phyloP scores from a whole-genome alignment of 2,113 vertebrate genomes.

The Campylorhamphus procurvoides region DNA sequence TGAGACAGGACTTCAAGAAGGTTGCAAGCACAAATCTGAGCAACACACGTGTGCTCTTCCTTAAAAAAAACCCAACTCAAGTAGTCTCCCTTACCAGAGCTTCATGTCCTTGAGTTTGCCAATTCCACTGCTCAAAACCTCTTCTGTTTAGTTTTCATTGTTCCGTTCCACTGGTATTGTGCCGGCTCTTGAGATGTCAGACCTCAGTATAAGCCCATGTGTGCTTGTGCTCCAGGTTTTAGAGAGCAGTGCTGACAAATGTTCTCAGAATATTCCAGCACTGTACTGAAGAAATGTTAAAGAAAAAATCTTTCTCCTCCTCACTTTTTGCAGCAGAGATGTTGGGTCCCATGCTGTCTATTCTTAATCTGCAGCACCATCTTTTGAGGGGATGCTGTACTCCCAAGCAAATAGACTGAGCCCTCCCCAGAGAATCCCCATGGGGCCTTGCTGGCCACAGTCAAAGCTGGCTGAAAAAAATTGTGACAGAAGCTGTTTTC shows the following conservation, averaged over 20 bases:
- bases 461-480: neutral
- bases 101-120: neutral
- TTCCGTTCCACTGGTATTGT: neutral
- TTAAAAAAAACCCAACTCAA: neutral
- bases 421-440: neutral
- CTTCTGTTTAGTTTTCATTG: neutral
- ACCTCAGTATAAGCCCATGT: neutral
- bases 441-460: neutral
- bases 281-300: neutral
- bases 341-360: neutral
- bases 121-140: neutral
- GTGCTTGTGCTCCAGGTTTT: neutral
- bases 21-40: neutral
- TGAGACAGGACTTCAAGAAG: neutral
- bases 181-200: neutral
- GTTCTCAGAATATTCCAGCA: neutral
- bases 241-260: neutral
- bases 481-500: slow-evolving; percentile 34
- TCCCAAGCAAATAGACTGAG: slow-evolving; percentile 17
- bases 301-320: neutral
- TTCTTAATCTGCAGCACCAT: slow-evolving; percentile 65
- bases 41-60: neutral
- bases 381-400: slow-evolving; percentile 57
- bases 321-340: neutral
- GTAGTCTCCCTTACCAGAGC: neutral